These are phyloP conservation scores for Pteruthius melanotis DNA, from an alignment of 2,113 vertebrate species.

Conservation along the genomic window DNA sequence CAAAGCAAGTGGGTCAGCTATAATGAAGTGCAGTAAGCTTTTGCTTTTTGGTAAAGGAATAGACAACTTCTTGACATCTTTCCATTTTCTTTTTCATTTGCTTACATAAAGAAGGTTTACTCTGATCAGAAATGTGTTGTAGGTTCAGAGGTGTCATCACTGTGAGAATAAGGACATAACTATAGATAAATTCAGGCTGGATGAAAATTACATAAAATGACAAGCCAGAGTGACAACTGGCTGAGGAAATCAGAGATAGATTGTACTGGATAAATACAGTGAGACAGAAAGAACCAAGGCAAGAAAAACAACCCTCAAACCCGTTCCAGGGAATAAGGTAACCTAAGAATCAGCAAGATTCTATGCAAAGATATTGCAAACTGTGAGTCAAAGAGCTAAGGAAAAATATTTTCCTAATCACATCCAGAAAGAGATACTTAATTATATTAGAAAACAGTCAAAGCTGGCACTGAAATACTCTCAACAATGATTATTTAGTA, in stretches of 20 bases:
- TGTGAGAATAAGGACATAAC: background rate
- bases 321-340: background rate
- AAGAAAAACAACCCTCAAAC: background rate
- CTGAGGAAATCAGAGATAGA: background rate
- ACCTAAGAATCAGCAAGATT: background rate
- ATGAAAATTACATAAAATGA: background rate
- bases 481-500: constrained; percentile 17
- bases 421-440: constrained; percentile 1
- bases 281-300: background rate
- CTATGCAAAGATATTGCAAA: background rate
- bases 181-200: background rate
- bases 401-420: background rate
- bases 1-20: background rate
- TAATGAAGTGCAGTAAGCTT: background rate
- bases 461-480: background rate
- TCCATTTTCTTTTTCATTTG: background rate
- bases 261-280: background rate
- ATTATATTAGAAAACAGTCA: background rate
- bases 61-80: background rate
- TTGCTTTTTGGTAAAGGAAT: background rate
- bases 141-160: background rate
- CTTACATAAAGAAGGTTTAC: background rate
- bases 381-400: background rate
- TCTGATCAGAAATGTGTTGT: background rate
- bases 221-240: background rate